These are phyloP conservation scores for Erebia epiphron DNA, from an alignment of 2,888 invertebrate species.

Conservation along the genomic window DNA sequence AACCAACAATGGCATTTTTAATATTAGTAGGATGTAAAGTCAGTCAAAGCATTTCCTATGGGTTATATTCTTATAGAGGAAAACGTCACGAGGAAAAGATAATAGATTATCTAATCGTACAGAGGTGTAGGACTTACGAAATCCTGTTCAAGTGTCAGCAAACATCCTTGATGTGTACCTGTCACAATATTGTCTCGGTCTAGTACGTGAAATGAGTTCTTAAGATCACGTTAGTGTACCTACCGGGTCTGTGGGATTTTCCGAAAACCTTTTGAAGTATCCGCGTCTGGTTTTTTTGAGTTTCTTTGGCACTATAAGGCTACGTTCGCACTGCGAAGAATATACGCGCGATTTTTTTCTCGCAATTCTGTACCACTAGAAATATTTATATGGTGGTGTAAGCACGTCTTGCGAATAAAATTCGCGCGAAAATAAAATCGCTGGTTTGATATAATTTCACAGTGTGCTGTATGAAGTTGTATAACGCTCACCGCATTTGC, in stretches of 20 bases:
- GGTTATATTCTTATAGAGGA: background rate
- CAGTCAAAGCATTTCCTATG: background rate
- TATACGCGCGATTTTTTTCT: background rate
- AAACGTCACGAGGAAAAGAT: background rate
- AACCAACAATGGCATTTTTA: too few species aligned
- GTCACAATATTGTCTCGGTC: background rate
- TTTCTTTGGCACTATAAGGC: background rate
- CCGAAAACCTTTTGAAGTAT: constrained; percentile 11
- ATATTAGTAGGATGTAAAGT: too few species aligned
- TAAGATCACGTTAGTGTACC: constrained; percentile 2
- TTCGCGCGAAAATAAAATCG: too few species aligned
- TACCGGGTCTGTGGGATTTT: constrained; percentile 13
- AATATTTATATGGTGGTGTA: background rate
- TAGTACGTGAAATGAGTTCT: constrained; percentile 15
- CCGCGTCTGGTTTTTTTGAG: background rate
- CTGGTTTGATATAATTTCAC: too few species aligned
- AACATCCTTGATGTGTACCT: background rate
- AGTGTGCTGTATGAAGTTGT: too few species aligned
- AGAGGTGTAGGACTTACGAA: background rate
- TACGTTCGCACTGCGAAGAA: background rate
- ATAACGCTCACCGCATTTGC: too few species aligned
- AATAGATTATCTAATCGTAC: background rate
- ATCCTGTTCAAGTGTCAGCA: constrained; percentile 6
- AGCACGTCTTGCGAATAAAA: too few species aligned
- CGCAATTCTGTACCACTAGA: background rate